Conservation (phyloP, 2,113 vertebrate genomes). For the Zosterops japonicus region DNA sequence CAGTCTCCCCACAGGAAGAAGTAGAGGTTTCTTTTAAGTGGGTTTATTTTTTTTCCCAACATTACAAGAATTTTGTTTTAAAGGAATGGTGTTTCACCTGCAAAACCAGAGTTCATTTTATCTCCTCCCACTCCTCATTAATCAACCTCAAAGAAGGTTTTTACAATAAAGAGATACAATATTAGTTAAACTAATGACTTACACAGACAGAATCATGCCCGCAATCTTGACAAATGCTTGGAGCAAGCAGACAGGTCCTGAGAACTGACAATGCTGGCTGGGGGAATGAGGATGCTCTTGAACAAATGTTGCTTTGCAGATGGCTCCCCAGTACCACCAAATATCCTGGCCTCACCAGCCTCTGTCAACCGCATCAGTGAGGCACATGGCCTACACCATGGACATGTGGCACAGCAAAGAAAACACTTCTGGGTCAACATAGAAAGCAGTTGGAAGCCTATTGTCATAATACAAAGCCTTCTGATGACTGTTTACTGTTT, state of each 20-base stretch:
- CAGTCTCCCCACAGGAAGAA: slow-evolving; percentile 42
- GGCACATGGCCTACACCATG: fast-evolving
- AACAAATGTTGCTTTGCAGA: fast-evolving
- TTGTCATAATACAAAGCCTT: no score
- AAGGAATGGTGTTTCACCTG: slow-evolving; percentile 63
- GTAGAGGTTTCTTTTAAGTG: slow-evolving; percentile 58
- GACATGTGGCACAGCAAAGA: not conserved
- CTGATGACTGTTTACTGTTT: no score
- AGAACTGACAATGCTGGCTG: not conserved
- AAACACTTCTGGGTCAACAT: not conserved
- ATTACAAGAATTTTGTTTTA: slow-evolving; percentile 34
- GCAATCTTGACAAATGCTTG: not conserved
- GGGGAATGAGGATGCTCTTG: fast-evolving
- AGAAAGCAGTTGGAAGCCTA: not conserved
- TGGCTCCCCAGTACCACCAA: not conserved
- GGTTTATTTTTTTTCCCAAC: slow-evolving; percentile 16
- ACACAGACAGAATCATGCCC: not conserved
- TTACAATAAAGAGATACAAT: slow-evolving; percentile 58
- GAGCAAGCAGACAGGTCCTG: slow-evolving; percentile 9
- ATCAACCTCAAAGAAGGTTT: slow-evolving; percentile 51
- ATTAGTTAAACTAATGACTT: slow-evolving; percentile 62
- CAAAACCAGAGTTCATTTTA: slow-evolving; percentile 64
- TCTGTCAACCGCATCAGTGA: fast-evolving
- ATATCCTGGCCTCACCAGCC: not conserved
- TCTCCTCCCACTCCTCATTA: slow-evolving; percentile 59